phyloP scores from a whole-genome alignment of 2,113 vertebrate genomes.

The Copsychus sechellarum region DNA sequence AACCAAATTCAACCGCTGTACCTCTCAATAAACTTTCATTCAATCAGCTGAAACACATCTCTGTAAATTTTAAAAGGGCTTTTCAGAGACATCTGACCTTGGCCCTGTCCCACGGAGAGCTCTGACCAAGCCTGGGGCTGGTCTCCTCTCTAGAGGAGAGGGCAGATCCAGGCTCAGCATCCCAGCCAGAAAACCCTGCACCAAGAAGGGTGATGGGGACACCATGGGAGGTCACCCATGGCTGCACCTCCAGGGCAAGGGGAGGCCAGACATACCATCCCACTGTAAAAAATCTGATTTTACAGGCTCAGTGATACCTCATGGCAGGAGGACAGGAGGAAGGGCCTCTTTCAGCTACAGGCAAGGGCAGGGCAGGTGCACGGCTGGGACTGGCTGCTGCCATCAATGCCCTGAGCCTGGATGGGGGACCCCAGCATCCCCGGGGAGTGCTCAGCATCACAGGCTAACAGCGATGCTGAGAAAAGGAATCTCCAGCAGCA shows the following conservation, averaged over 20 bases:
- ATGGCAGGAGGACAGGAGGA: background rate
- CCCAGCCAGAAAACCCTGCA: background rate
- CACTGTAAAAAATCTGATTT: background rate
- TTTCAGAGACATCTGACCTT: background rate
- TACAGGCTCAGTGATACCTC: background rate
- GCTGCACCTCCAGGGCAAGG: background rate
- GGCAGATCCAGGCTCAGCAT: background rate
- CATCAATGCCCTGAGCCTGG: background rate
- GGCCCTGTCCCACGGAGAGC: no score
- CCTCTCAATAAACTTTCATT: background rate
- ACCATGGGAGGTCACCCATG: fast-evolving
- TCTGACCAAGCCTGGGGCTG: background rate
- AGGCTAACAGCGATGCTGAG: no score
- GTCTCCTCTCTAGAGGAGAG: background rate
- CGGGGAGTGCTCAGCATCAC: background rate
- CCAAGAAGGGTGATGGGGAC: fast-evolving
- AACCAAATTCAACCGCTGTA: background rate
- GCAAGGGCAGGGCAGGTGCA: background rate
- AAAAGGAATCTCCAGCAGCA: background rate
- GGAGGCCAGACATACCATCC: background rate
- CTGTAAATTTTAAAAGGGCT: background rate
- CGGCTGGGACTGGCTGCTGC: fast-evolving
- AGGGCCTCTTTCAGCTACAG: fast-evolving
- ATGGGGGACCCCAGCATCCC: background rate
- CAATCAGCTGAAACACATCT: background rate